Conservation (phyloP, 2,888 invertebrate species). For the Scrobipalpa costella region DNA sequence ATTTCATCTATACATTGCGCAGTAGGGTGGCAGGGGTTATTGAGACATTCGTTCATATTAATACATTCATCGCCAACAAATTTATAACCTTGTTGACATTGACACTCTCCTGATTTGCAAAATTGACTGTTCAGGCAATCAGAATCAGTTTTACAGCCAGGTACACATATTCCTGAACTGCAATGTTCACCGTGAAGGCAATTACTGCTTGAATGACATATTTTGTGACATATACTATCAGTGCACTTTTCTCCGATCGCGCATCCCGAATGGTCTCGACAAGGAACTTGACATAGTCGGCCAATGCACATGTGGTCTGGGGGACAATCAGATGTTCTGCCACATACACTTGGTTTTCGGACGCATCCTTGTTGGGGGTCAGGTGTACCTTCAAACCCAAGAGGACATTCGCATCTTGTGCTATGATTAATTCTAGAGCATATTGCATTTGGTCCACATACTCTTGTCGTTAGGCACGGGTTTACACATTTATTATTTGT, state of each 20-base stretch:
- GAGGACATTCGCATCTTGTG: constrained; percentile 89
- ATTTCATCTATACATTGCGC: constrained; percentile 90
- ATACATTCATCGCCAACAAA: constrained; percentile 87
- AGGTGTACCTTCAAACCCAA: constrained; percentile 93
- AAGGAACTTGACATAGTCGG: constrained; percentile 89
- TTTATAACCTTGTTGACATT: constrained; percentile 89
- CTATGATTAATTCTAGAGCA: constrained; percentile 88
- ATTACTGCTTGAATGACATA: constrained; percentile 94
- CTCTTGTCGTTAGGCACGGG: constrained; percentile 88
- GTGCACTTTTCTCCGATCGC: constrained; percentile 92
- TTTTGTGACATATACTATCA: constrained; percentile 89
- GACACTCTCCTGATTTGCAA: constrained; percentile 88
- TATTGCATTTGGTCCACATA: constrained; percentile 92
- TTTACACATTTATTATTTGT: constrained; percentile 91
- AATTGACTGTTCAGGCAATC: constrained; percentile 90
- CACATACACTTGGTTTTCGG: constrained; percentile 87
- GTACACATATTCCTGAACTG: constrained; percentile 88
- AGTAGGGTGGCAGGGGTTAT: constrained; percentile 88
- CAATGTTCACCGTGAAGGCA: constrained; percentile 95
- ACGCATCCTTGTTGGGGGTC: constrained; percentile 94
- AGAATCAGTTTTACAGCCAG: constrained; percentile 90
- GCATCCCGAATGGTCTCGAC: constrained; percentile 86
- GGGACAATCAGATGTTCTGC: constrained; percentile 86
- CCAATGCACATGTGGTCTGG: constrained; percentile 88
- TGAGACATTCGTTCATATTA: constrained; percentile 92